Evolutionary conservation across 2,113 vertebrate genomes (phyloP), one percentile per base, ranked within the genome.

Genomic region (Athene cunicularia): DNA sequence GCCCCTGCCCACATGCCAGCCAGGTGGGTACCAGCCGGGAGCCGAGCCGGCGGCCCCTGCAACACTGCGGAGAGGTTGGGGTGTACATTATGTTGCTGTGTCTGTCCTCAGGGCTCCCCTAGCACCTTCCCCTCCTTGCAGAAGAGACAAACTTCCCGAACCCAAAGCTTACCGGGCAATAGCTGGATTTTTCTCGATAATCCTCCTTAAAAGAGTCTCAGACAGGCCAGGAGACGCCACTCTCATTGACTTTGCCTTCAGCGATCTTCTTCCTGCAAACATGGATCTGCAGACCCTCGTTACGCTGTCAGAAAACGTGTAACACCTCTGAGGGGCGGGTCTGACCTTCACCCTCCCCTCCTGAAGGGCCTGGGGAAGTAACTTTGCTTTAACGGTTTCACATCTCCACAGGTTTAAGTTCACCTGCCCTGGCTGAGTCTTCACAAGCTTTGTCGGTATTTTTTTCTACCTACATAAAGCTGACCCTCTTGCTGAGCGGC

Each of bases 1-100:
- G 1, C 77, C 97, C 4, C 5, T 97, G 56, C 97, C 97, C 17
- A 10, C 86, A 73, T 98, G 98, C 76, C 80, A 15, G 67, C 97
- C 95, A 53, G 93, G 97, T 98, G 87, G 88, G 97, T 95, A 2
- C 90, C 60, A 9, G 39, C 27, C 2, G 1, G 24, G 30, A 32
- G 18, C 80, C 2, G 7, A n/a, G 9, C 18, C 28, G 0, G 0
- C 1, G 3, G 22, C 26, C 30, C 30, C 49, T 7, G 39, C 2
- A 11, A 9, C 1, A 20, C 28, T 4, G 67, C 74, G 20, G 49
- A 45, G 83, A 22, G 18, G 1, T 58, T 11, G 43, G 59, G 50
- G 49, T 15, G 50, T 77, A 75, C 16, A 2, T 0, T 20, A 43
- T 3, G 8, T 9, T 4, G 23, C 50, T 13, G 18, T 37, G 39